Evolutionary conservation across 2,888 invertebrate genomes (phyloP), one percentile per base, ranked within the genome.

Genomic region (Meiosimyza platycephala): DNA sequence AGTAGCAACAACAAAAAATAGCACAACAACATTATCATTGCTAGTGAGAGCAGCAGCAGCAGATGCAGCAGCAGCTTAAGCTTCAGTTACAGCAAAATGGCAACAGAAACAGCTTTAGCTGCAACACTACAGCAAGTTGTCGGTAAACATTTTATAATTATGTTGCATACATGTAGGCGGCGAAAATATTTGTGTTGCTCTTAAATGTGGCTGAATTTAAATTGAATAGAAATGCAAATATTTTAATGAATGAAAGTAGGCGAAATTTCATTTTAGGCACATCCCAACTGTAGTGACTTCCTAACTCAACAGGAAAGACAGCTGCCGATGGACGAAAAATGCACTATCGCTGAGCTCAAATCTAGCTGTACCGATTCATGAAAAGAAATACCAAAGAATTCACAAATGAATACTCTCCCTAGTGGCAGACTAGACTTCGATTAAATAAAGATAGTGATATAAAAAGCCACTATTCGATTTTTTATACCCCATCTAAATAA

Each of bases 131-230:
- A 40, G 67, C 15, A 64, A 64, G 63, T 40, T 57, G 57, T 18
- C 18, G 52, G 70, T 60, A 66, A 60, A 71, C 72, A 72, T 72
- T 75, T 71, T 72, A 66, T 70, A 75, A 75, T 75, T 75, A 72
- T 75, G 74, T 72, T 75, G 74, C 72, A 72, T 67, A 67, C 70
- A 71, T 71, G 59, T 57, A 50, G 74, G 72, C 59, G 59, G 60
- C 63, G 16, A 66, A 68, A 72, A 75, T 75, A 72, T 75, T 75
- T 71, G 72, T 40, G 51, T 60, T 63, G 72, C 74, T 72, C 74
- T 72, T 72, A 70, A 69, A 70, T 70, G 70, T 50, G 62, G 70
- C 63, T 70, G 63, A 52, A 70, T 63, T 69, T 40, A 70, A 54
- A 70, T 54, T 47, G 48, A 28, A 33, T 51, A 33, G 68, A 69